Evolutionary conservation across 1,140 invertebrate species (phyloP), one percentile per base, ranked within the genome.

Genomic region (Leptinotarsa undecemlineata): DNA sequence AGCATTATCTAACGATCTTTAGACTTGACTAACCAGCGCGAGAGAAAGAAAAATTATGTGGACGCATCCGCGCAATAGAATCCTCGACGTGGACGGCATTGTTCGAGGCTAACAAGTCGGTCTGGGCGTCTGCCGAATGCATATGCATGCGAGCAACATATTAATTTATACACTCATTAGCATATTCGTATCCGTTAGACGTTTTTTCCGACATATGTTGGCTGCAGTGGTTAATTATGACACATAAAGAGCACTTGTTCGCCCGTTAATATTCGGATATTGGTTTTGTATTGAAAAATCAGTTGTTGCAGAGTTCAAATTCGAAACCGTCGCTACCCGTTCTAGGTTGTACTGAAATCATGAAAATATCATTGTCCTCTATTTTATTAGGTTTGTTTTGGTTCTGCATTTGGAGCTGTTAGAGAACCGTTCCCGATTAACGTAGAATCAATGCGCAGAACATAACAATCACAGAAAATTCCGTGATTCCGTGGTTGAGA

Each of bases 101-200:
- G 83, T 84, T 82, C 74, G 51, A 68, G 14, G 61, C 42, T 20
- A 69, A 81, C 64, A 51, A 75, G n/a, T 74, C 61, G 33, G 26
- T 64, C 57, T 80, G 81, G 81, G 62, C 78, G 48, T 71, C 68
- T 81, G 74, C 64, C 73, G 72, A 82, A 84, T 84, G 81, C 83
- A 84, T 84, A 84, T 84, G 82, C 82, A 84, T 84, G 83, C 83
- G 76, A 83, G 78, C 82, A 83, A 84, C 83, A 82, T 83, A 84
- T 84, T 84, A 84, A 84, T 84, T 84, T 84, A 84, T 83, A 83
- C 83, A 80, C 78, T 83, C 80, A 84, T 84, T 84, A 83, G 82
- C 83, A 84, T 84, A 84, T 82, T 80, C 82, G 82, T 84, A 84
- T 84, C 83, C 83, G 83, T 82, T 83, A 84, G 82, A 81, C 77